Evolutionary conservation across 2,113 vertebrate genomes (phyloP).

Genomic region (Conger conger): DNA sequence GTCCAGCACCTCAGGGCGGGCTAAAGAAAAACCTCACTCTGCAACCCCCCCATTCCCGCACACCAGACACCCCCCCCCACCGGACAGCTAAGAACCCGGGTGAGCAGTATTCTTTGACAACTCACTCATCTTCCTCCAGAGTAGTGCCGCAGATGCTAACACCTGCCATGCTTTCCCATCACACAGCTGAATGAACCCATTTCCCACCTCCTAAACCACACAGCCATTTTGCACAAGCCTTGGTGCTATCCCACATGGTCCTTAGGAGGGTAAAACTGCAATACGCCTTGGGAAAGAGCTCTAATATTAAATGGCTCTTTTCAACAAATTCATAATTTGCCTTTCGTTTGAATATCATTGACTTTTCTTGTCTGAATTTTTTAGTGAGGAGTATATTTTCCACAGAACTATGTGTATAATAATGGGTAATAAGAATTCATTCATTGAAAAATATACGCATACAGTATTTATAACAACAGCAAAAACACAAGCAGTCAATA

Average conservation of each 20-base stretch:
- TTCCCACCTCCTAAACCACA: not conserved
- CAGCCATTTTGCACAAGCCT: not conserved
- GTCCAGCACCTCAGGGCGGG: too few species aligned
- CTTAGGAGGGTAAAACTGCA: not conserved
- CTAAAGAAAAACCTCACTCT: not conserved
- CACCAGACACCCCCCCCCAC: not conserved
- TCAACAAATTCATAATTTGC: not conserved
- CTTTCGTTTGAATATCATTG: not conserved
- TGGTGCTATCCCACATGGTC: not conserved
- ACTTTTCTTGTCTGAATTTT: not conserved
- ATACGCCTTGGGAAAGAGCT: not conserved
- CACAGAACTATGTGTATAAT: not conserved
- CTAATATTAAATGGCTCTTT: not conserved
- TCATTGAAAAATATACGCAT: too few species aligned
- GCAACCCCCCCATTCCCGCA: too few species aligned
- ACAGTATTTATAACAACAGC: not conserved
- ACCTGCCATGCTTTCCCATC: not conserved
- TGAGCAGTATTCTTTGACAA: not conserved
- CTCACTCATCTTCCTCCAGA: not conserved
- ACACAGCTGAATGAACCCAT: not conserved
- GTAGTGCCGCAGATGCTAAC: not conserved
- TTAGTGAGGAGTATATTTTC: not conserved
- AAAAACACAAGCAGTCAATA: not conserved
- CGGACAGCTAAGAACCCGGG: not conserved
- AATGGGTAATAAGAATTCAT: too few species aligned